A percentile compares a stretch with the other conserved stretches of the same genome.
Evolutionary conservation across 2,797 vertebrate genomes (phyloP).

Genomic region (Serranus cabrilla): DNA sequence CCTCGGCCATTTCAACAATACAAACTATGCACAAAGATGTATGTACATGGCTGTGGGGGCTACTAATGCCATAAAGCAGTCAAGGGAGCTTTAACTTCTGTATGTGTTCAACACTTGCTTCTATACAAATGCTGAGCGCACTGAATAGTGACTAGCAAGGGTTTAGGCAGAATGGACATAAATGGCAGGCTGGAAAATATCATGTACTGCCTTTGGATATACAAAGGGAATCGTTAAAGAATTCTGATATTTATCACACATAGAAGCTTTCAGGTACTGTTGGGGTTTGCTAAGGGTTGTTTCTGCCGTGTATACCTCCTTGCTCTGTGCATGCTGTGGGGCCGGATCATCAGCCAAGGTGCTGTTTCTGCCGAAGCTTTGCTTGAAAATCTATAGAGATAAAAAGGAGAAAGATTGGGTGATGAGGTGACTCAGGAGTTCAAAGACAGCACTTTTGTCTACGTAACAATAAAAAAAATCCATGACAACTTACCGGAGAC

Average conservation of each 20-base stretch:
- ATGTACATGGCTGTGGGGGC: slow-evolving; percentile 50
- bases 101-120: slow-evolving; percentile 47
- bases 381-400: slow-evolving; percentile 85
- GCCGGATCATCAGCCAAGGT: slow-evolving; percentile 75
- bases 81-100: slow-evolving; percentile 47
- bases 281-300: slow-evolving; percentile 13
- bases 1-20: slow-evolving; percentile 72
- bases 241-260: slow-evolving; percentile 36
- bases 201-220: slow-evolving; percentile 28
- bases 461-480: slow-evolving; percentile 12
- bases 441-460: slow-evolving; percentile 32
- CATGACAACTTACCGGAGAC: slow-evolving; percentile 88
- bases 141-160: slow-evolving; percentile 26
- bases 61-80: slow-evolving; percentile 40
- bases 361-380: slow-evolving; percentile 80
- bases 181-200: slow-evolving; percentile 32
- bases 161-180: slow-evolving; percentile 34
- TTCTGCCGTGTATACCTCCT: slow-evolving; percentile 85
- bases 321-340: slow-evolving; percentile 77
- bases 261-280: slow-evolving; percentile 6
- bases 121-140: slow-evolving; percentile 20
- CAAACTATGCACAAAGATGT: slow-evolving; percentile 54
- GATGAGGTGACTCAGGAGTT: slow-evolving; percentile 24
- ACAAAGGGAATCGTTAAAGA: slow-evolving; percentile 12
- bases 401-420: slow-evolving; percentile 18